Evolutionary conservation across 2,888 invertebrate species (phyloP).

Genomic region (Nomada goodeniana): DNA sequence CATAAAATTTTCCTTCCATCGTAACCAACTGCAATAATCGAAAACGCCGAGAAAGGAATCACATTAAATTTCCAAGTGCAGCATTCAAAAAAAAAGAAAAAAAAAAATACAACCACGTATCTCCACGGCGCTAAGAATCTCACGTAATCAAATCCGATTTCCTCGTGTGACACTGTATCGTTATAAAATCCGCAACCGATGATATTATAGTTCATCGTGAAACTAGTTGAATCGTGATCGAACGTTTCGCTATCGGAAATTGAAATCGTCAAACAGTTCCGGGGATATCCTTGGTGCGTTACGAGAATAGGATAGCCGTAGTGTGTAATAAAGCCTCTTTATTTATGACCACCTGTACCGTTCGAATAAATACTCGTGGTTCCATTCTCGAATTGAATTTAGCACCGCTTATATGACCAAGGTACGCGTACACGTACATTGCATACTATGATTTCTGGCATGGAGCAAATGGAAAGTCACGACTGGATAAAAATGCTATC

Average conservation of each 20-base stretch:
- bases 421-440: too few relatives aligned
- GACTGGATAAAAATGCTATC: constrained; percentile 23
- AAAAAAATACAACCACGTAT: too few relatives aligned
- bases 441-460: not conserved
- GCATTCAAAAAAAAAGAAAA: too few relatives aligned
- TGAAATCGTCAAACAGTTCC: constrained; percentile 12
- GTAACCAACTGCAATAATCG: too few relatives aligned
- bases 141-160: not conserved
- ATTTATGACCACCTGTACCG: constrained; percentile 22
- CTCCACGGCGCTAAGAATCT: not conserved
- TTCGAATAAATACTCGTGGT: constrained; percentile 14
- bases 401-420: constrained; percentile 31
- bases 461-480: constrained; percentile 38
- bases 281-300: not conserved
- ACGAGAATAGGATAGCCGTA: not conserved
- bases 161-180: not conserved
- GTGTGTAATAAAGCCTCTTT: constrained; percentile 28
- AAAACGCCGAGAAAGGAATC: too few relatives aligned
- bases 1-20: too few relatives aligned
- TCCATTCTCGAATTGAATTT: constrained; percentile 52
- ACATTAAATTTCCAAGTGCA: too few relatives aligned
- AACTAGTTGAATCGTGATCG: not conserved
- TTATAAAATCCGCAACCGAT: constrained; percentile 7
- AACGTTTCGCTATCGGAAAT: constrained; percentile 15
- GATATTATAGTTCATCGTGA: not conserved